Evolutionary conservation across 2,888 invertebrate genomes (phyloP).

Genomic region (Invenusta paracnida): DNA sequence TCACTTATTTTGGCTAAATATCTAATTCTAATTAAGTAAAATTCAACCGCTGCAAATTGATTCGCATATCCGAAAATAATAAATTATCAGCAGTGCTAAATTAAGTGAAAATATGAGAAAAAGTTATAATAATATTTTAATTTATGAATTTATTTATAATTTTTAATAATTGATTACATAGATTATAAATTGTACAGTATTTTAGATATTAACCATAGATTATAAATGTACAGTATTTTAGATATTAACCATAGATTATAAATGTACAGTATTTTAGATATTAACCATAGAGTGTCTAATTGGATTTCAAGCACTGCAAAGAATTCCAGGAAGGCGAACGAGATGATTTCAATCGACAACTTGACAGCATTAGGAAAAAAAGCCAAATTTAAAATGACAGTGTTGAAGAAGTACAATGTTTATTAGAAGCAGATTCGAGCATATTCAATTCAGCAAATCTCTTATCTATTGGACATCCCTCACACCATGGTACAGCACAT

Average conservation of each 20-base stretch:
- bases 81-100: too few relatives aligned
- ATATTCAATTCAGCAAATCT: background rate
- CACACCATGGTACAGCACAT: constrained; percentile 16
- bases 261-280: background rate
- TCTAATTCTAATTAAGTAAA: too few relatives aligned
- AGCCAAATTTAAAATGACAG: background rate
- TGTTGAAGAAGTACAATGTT: constrained; percentile 13
- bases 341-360: constrained; percentile 1
- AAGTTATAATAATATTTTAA: too few relatives aligned
- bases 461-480: constrained; percentile 18
- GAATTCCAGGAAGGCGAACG: constrained; percentile 25
- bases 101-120: too few relatives aligned
- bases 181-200: too few relatives aligned
- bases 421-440: constrained; percentile 3
- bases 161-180: too few relatives aligned
- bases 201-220: too few relatives aligned
- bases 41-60: too few relatives aligned
- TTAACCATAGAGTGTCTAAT: background rate
- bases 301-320: constrained; percentile 10
- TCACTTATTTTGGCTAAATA: too few relatives aligned
- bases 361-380: background rate
- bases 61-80: too few relatives aligned
- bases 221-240: too few relatives aligned
- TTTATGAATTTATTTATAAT: too few relatives aligned
- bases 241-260: background rate